phyloP scores from a whole-genome alignment of 2,797 vertebrate genomes.

The Hoplostethus atlanticus region DNA sequence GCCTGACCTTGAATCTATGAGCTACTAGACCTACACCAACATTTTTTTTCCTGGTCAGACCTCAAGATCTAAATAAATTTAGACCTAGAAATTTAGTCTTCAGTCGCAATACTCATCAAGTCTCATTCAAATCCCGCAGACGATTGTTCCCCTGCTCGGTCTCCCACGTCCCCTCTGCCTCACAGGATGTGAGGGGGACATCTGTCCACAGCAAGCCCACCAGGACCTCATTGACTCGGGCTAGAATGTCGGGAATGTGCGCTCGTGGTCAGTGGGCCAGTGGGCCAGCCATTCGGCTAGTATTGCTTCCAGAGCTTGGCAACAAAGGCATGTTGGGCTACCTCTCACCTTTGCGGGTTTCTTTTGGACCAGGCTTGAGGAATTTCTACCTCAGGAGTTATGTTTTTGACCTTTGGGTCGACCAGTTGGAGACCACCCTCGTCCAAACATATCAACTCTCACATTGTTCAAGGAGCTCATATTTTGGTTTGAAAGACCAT shows the following conservation, averaged over 20 bases:
- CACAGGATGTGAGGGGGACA: slow-evolving; percentile 68
- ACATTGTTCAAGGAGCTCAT: slow-evolving; percentile 67
- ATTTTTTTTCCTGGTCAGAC: slow-evolving; percentile 54
- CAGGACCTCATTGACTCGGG: slow-evolving; percentile 49
- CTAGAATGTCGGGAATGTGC: slow-evolving; percentile 70
- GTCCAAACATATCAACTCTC: slow-evolving; percentile 76
- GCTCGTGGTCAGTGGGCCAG: slow-evolving; percentile 56
- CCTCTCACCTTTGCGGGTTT: slow-evolving; percentile 60
- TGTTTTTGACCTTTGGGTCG: slow-evolving; percentile 61
- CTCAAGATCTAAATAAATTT: slow-evolving; percentile 65
- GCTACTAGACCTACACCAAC: slow-evolving; percentile 35
- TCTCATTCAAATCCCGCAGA: not conserved
- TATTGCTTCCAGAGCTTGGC: slow-evolving; percentile 50
- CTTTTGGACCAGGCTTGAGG: slow-evolving; percentile 48
- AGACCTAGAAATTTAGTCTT: too few species aligned
- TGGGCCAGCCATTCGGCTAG: slow-evolving; percentile 45
- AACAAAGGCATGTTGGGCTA: slow-evolving; percentile 48
- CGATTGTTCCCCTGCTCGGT: slow-evolving; percentile 27
- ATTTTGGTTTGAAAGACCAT: slow-evolving; percentile 74
- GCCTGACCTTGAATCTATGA: slow-evolving; percentile 55
- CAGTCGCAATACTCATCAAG: slow-evolving; percentile 57
- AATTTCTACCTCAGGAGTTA: slow-evolving; percentile 70
- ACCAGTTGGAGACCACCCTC: slow-evolving; percentile 72
- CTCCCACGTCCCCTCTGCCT: slow-evolving; percentile 50
- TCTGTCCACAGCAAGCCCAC: slow-evolving; percentile 67